Percentiles rank a stretch among this genome's conserved stretches.
These are phyloP conservation scores for Metallyticus violacea DNA, from an alignment of 2,888 invertebrate genomes.

Conservation along the genomic window DNA sequence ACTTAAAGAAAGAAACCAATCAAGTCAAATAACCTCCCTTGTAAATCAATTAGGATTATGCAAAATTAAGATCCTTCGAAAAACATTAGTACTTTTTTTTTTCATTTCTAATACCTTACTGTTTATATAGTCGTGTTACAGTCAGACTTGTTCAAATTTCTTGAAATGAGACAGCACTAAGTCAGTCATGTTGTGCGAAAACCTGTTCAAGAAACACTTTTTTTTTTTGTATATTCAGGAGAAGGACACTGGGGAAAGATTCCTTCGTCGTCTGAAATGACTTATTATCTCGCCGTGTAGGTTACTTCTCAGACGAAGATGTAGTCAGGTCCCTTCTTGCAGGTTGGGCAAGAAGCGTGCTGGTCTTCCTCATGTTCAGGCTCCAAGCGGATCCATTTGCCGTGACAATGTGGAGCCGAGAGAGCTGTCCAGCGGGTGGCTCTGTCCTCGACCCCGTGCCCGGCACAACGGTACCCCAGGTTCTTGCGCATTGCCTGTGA, in stretches of 20 bases:
- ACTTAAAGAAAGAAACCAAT: neutral
- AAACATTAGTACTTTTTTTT: neutral
- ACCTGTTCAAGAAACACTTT: neutral
- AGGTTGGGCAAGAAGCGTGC: slow-evolving; percentile 40
- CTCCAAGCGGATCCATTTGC: slow-evolving; percentile 72
- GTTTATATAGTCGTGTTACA: neutral
- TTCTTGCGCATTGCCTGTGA: slow-evolving; percentile 73
- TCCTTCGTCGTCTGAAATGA: neutral
- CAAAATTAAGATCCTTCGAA: neutral
- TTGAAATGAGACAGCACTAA: neutral
- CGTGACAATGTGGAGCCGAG: slow-evolving; percentile 83
- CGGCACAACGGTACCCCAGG: slow-evolving; percentile 76
- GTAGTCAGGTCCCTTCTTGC: slow-evolving; percentile 42
- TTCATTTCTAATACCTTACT: neutral
- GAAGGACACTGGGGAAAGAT: neutral
- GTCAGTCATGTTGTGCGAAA: neutral
- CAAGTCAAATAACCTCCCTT: neutral
- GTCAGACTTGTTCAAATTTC: too few relatives aligned
- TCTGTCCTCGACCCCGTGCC: slow-evolving; percentile 75
- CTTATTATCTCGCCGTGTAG: neutral
- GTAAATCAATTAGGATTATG: neutral
- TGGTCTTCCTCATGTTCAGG: slow-evolving; percentile 1
- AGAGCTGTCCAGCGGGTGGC: slow-evolving; percentile 81
- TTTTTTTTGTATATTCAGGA: neutral
- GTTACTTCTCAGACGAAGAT: slow-evolving; percentile 42